These are phyloP conservation scores for Shargacucullia verbasci DNA, from an alignment of 2,888 invertebrate species.

Conservation along the genomic window DNA sequence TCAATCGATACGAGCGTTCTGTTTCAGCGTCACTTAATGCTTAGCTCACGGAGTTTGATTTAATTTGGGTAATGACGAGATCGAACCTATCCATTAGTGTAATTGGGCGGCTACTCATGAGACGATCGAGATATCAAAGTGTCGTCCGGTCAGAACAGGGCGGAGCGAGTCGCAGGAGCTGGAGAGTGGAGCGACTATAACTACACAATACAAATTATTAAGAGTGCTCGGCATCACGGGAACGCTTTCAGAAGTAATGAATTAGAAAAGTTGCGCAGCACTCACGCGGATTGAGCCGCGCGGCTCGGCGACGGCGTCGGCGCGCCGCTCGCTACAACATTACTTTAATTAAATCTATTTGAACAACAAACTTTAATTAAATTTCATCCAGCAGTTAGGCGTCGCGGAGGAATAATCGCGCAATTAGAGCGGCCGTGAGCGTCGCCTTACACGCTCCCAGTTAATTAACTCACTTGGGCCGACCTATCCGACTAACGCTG, in stretches of 20 bases:
- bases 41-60: conserved; percentile 66
- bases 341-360: conserved; percentile 90
- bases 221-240: conserved; percentile 88
- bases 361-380: conserved; percentile 90
- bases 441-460: conserved; percentile 88
- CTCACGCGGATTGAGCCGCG: conserved; percentile 88
- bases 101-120: conserved; percentile 61
- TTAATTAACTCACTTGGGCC: conserved; percentile 88
- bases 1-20: conserved; percentile 60
- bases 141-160: conserved; percentile 40
- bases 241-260: conserved; percentile 89
- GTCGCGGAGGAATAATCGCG: conserved; percentile 89
- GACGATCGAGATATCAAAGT: conserved; percentile 64
- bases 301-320: conserved; percentile 71
- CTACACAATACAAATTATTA: conserved; percentile 89
- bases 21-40: conserved; percentile 61
- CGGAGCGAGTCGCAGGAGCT: conserved; percentile 46
- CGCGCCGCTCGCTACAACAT: conserved; percentile 86
- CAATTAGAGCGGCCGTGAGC: conserved; percentile 89
- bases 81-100: conserved; percentile 68
- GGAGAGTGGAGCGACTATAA: conserved; percentile 75
- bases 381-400: conserved; percentile 90
- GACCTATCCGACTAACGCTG: conserved; percentile 73
- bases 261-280: conserved; percentile 89
- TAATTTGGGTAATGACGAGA: conserved; percentile 67